Base-by-base conservation (phyloP, 2,797 vertebrate species). In the Anguilla pacifica region DNA sequence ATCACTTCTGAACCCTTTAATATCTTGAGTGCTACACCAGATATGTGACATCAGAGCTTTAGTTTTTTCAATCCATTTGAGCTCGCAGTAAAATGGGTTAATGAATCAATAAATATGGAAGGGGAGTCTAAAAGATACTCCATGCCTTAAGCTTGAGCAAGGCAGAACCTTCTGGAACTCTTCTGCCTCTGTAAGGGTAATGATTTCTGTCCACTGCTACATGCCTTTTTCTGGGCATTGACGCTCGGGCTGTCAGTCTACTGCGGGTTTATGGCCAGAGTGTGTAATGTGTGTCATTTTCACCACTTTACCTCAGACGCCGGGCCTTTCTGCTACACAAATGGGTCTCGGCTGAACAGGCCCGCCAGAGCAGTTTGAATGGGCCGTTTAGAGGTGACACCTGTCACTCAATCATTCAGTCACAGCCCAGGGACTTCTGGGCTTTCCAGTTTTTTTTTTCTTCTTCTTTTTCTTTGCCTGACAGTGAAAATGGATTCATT, bases 181-280 rank as follows among this genome's bases (percentile, higher is more conserved):
- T 81, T 90, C 19, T 87, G 86, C 84, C 67, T 77, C 87, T 83
- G 70, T 92, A 91, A 91, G 91, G 72, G 86, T 88, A 90, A 91
- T 88, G 85, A 90, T 90, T 91, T 92, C 88, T 85, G 43, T 87
- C 86, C 86, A 88, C 85, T 82, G 88, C 90, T 87, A 89, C 90
- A 89, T 90, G 87, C 89, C 88, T 86, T 83, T 90, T 87, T 89
- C 87, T 88, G 90, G 90, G 90, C 90, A 89, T 90, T 88, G 88
- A 92, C 90, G 87, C 88, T 82, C 49, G 13, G 87, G 70, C 43
- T 84, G 64, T 55, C 83, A 83, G 74, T 31, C 53, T 88, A 22
- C 57, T 87, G 83, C 86, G 88, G 88, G 83, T 91, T 91, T 91
- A 90, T 89, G 89, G 90, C 88, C 83, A 72, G 70, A 85, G 61